Conservation (phyloP, 2,113 vertebrate genomes). For the Lamprotornis superbus region DNA sequence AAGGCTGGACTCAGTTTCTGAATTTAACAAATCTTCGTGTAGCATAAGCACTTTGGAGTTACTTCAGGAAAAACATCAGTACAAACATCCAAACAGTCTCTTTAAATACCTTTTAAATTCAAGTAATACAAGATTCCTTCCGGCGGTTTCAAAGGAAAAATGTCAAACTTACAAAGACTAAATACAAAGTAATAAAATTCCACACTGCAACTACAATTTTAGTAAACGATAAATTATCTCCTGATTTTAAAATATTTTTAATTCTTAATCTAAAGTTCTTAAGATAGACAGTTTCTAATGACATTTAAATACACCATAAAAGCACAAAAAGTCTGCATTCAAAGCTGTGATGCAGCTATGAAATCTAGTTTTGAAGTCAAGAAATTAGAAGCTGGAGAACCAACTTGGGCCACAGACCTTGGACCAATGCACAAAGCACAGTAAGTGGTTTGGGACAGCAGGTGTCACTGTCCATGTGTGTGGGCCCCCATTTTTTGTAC, state of each 20-base stretch:
- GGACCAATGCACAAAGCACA: accelerated
- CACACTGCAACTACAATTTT: neutral
- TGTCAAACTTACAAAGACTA: neutral
- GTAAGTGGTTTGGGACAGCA: neutral
- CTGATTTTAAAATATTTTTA: neutral
- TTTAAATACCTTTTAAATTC: neutral
- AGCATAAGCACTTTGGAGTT: neutral
- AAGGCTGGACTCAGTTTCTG: neutral
- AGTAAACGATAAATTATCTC: neutral
- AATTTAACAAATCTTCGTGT: neutral
- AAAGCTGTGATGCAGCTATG: neutral
- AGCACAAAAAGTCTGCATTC: neutral
- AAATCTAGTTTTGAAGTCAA: neutral
- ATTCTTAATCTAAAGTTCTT: neutral
- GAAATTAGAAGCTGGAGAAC: neutral
- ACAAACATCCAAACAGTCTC: neutral
- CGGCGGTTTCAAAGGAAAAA: neutral
- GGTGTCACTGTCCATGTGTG: neutral
- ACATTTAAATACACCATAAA: neutral
- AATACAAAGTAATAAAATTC: neutral
- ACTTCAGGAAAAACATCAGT: neutral
- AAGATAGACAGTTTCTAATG: neutral
- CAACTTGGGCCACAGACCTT: neutral
- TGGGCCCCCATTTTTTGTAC: neutral
- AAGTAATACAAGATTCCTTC: neutral